Evolutionary conservation across 2,888 invertebrate species (phyloP).

Genomic region (Sinopyrophorus schimmeli): DNA sequence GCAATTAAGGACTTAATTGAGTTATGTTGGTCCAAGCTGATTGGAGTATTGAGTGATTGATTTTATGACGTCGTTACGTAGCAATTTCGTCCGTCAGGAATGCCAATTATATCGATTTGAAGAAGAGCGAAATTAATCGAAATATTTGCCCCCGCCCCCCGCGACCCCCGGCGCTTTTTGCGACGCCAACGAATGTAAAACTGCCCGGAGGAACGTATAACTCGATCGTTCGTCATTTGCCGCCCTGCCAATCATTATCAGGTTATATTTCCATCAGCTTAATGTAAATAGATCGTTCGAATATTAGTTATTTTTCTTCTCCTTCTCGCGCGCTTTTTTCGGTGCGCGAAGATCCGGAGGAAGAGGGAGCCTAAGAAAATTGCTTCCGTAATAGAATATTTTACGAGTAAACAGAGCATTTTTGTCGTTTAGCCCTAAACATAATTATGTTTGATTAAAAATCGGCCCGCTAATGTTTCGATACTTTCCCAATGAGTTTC

Average conservation of each 20-base stretch:
- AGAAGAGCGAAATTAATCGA: constrained; percentile 19
- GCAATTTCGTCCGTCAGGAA: constrained; percentile 21
- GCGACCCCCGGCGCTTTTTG: background rate
- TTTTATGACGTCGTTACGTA: constrained; percentile 45
- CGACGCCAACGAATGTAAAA: constrained; percentile 20
- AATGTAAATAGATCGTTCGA: constrained; percentile 38
- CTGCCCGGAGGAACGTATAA: constrained; percentile 35
- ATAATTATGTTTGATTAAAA: constrained; percentile 14
- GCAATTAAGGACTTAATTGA: constrained; percentile 46
- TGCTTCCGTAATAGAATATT: constrained; percentile 22
- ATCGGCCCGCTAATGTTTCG: too few relatives aligned
- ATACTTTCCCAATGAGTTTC: too few relatives aligned
- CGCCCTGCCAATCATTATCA: constrained; percentile 46
- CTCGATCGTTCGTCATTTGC: constrained; percentile 46
- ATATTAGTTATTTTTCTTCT: constrained; percentile 38
- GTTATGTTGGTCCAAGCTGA: constrained; percentile 43
- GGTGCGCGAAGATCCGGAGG: constrained; percentile 27
- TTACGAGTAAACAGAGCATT: constrained; percentile 9
- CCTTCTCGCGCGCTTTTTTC: too few relatives aligned
- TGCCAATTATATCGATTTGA: constrained; percentile 28
- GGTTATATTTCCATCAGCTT: constrained; percentile 47
- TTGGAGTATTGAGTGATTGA: constrained; percentile 48
- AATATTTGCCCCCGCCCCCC: background rate
- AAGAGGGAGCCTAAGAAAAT: constrained; percentile 24
- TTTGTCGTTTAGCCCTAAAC: constrained; percentile 5